Percentiles rank a stretch among this genome's conserved stretches.
These are phyloP conservation scores for Acrossocheilus wenchowensis DNA, from an alignment of 2,797 vertebrate genomes.

Conservation along the genomic window DNA sequence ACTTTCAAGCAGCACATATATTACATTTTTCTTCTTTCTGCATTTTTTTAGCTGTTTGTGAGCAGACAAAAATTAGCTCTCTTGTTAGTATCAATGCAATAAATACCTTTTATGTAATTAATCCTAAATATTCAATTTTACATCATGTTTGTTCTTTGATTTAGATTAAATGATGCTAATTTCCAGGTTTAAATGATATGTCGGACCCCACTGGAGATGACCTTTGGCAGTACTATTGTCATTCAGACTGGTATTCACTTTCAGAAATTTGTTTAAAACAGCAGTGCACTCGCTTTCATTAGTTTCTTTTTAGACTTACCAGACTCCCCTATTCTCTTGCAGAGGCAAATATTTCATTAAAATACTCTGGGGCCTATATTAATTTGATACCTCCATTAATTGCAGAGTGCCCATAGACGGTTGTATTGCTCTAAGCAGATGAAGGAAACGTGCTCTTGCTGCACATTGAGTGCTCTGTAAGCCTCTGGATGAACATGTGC, in stretches of 20 bases:
- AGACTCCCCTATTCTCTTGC: background rate
- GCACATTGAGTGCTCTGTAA: conserved; percentile 13
- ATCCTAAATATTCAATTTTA: background rate
- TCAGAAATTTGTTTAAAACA: background rate
- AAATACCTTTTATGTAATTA: background rate
- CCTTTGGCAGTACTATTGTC: background rate
- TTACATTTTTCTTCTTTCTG: background rate
- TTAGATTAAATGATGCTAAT: background rate
- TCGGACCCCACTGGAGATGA: background rate
- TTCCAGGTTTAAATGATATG: background rate
- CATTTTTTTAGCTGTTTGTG: background rate
- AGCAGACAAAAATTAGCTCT: background rate
- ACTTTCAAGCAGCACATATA: background rate
- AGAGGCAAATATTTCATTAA: background rate
- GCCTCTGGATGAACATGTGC: conserved; percentile 27
- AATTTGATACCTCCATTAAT: background rate
- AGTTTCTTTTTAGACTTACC: background rate
- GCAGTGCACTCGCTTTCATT: background rate
- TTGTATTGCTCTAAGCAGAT: background rate
- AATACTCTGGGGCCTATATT: background rate
- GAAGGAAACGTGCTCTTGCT: background rate
- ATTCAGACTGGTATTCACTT: background rate
- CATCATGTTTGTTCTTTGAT: background rate
- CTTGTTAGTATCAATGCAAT: background rate
- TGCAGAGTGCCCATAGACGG: background rate